Base-by-base conservation (phyloP, 2,888 invertebrate genomes). In the Zelleria hepariella region DNA sequence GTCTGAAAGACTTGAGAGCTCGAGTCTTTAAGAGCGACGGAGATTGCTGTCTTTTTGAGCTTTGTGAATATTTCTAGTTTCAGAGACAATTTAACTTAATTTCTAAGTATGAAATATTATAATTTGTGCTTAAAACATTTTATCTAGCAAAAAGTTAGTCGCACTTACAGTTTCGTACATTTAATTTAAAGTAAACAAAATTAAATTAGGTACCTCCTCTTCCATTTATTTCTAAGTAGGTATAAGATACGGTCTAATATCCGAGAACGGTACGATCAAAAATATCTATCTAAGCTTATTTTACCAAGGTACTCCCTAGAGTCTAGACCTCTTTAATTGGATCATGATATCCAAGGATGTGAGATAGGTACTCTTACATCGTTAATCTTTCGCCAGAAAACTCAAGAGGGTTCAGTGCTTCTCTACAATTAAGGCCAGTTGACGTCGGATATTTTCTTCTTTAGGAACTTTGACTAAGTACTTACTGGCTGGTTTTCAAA, bases 231-330 rank as follows among this genome's bases (percentile, higher is more conserved):
- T 42, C 15, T 42, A 42, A 42, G 2, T 42, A n/a, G n/a, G n/a
- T 42, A 2, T 15, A 42, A 10, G 15, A 42, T 42, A 42, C 10
- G 10, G 32, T n/a, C n/a, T n/a, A 42, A 15, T 15, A 42, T 5
- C 32, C 15, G 32, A 42, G 32, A 15, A 42, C 15, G 15, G 32
- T 42, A 42, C 32, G 32, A 42, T 42, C 32, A 42, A 42, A 42
- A 42, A 56, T 49, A 56, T 59, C 49, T 59, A 56, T 27, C 20
- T 49, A 51, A 23, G 51, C 10, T 42, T 42, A 51, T 21, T 20
- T 21, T 21, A 20, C 20, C 10, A 18, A 6, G n/a, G n/a, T 51
- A n/a, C 10, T 23, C 51, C 51, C 51, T 51, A 21, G 51, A 51
- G 51, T 21, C 32, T 42, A 15, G 32, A 51, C 51, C 51, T 51